phyloP scores from a whole-genome alignment of 2,113 vertebrate genomes.

The Ammodytes marinus region DNA sequence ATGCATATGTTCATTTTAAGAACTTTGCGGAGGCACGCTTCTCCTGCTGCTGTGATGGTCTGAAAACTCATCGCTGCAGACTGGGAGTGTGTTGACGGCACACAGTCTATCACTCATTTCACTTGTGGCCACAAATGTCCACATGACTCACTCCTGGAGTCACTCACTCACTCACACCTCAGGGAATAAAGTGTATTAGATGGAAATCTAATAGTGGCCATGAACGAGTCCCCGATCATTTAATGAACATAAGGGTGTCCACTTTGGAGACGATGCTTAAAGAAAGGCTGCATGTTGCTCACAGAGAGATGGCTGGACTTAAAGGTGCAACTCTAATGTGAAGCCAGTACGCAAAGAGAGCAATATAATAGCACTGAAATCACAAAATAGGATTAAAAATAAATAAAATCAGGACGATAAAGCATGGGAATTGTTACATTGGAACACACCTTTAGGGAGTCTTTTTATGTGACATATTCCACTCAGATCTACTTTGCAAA shows the following conservation, averaged over 20 bases:
- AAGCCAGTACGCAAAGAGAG: not conserved
- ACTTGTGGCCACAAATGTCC: not conserved
- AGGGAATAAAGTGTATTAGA: not conserved
- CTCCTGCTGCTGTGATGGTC: constrained; percentile 27
- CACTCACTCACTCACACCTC: not conserved
- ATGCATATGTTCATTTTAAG: not conserved
- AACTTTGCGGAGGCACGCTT: not conserved
- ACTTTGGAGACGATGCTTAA: not conserved
- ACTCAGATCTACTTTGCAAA: not conserved
- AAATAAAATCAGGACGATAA: not conserved
- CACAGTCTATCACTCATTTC: not conserved
- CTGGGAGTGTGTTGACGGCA: not conserved
- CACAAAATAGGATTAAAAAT: not conserved
- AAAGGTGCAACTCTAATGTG: not conserved
- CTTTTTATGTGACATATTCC: not conserved
- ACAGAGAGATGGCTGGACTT: not conserved
- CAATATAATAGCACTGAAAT: not conserved
- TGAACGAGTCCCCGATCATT: constrained; percentile 15
- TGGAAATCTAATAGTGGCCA: constrained; percentile 7
- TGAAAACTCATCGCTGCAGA: not conserved
- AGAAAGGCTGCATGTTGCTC: not conserved
- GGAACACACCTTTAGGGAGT: not conserved
- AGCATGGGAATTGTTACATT: not conserved
- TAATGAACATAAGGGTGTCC: not conserved
- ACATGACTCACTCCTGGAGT: constrained; percentile 22